Percentiles rank a stretch among this genome's conserved stretches.
These are phyloP conservation scores for Dolichotis patagonum DNA, from an alignment of 2,113 vertebrate species.

Conservation along the genomic window DNA sequence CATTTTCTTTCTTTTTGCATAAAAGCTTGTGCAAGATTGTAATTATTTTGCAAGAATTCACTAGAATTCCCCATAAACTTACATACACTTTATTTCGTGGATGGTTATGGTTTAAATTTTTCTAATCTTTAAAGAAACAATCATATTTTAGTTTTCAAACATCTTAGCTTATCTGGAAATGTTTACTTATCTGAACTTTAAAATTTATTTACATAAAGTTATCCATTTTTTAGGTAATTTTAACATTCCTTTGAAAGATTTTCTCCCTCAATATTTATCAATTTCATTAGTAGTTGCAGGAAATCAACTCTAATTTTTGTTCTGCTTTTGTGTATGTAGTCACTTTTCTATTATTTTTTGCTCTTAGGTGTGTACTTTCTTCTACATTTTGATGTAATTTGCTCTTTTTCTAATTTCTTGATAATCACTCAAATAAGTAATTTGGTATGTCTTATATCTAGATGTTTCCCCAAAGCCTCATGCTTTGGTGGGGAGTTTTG, in stretches of 20 bases:
- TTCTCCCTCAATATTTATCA: not conserved
- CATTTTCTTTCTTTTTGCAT: not conserved
- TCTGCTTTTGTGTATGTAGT: not conserved
- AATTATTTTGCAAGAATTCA: not conserved
- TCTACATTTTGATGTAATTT: not conserved
- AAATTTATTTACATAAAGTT: not conserved
- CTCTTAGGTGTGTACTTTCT: not conserved
- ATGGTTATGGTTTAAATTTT: not conserved
- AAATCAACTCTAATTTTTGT: not conserved
- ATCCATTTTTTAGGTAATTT: not conserved
- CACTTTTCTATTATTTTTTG: not conserved
- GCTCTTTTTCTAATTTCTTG: not conserved
- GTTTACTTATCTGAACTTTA: not conserved
- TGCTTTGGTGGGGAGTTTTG: not conserved
- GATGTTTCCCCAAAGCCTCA: not conserved
- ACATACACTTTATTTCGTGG: not conserved
- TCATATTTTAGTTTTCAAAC: not conserved
- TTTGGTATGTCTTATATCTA: not conserved
- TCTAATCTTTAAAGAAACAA: not conserved
- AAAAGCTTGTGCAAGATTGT: not conserved
- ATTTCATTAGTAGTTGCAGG: not conserved
- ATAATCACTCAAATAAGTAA: not conserved
- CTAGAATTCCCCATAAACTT: not conserved
- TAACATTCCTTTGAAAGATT: not conserved
- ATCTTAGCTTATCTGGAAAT: not conserved